Conservation (phyloP, 2,113 vertebrate genomes). For the Riparia riparia region DNA sequence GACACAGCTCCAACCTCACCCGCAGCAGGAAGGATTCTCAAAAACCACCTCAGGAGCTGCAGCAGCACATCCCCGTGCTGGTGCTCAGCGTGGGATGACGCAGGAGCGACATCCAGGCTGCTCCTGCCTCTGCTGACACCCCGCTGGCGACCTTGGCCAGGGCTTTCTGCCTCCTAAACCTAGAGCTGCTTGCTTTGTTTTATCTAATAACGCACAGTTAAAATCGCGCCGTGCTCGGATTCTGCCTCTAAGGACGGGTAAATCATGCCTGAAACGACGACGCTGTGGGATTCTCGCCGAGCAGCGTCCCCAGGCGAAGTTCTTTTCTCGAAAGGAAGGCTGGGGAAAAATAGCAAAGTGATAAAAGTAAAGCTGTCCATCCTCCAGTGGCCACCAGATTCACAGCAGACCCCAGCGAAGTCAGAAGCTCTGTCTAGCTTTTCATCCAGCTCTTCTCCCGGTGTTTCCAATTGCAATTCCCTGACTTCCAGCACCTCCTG, state of each 20-base stretch:
- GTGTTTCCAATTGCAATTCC: not conserved
- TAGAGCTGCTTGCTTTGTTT: not conserved
- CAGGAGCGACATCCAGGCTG: not conserved
- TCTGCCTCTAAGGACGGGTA: not conserved
- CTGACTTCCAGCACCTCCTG: not conserved
- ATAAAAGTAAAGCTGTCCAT: not conserved
- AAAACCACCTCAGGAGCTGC: not conserved
- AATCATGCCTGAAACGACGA: not conserved
- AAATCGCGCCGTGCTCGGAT: not conserved
- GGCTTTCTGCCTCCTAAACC: not conserved
- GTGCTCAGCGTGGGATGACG: accelerated
- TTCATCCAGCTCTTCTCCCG: not conserved
- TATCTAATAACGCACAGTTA: not conserved
- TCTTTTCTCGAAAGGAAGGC: not conserved
- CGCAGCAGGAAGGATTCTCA: not conserved
- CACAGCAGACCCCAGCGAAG: not conserved
- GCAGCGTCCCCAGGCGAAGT: not conserved
- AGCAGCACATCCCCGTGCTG: not conserved
- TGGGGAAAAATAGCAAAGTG: not conserved
- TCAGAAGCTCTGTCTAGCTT: not conserved
- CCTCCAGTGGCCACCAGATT: not conserved
- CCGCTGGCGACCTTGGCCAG: not conserved
- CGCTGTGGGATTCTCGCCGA: not conserved
- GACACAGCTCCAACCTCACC: not conserved
- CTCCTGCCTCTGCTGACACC: not conserved